These are phyloP conservation scores for Aspidapion aeneum DNA, from an alignment of 2,888 invertebrate genomes.

Conservation along the genomic window DNA sequence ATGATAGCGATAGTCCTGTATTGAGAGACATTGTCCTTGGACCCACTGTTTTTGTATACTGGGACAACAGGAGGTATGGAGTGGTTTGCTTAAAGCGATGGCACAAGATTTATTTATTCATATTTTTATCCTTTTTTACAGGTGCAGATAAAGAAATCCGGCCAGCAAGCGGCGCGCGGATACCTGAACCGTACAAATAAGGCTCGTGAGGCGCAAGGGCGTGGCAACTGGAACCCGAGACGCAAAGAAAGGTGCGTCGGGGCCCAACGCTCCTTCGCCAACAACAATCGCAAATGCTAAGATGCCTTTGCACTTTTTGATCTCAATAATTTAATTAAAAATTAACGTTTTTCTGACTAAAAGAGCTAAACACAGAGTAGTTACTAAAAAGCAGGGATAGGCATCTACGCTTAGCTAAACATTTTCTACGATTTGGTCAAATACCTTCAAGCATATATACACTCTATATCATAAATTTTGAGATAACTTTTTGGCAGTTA, in stretches of 20 bases:
- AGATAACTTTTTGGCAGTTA: too few relatives aligned
- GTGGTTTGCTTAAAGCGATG: too few relatives aligned
- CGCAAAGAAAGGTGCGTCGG: slow-evolving; percentile 50
- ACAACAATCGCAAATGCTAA: slow-evolving; percentile 55
- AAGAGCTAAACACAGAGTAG: neutral
- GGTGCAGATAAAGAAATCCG: slow-evolving; percentile 45
- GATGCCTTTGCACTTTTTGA: slow-evolving; percentile 33
- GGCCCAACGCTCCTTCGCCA: slow-evolving; percentile 49
- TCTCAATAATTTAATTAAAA: slow-evolving; percentile 32
- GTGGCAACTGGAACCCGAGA: slow-evolving; percentile 31
- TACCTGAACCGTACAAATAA: slow-evolving; percentile 51
- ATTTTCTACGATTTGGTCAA: too few relatives aligned
- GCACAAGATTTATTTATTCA: too few relatives aligned
- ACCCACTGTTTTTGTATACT: neutral
- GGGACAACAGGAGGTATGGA: too few relatives aligned
- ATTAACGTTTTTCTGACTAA: neutral
- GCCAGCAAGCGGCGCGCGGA: slow-evolving; percentile 37
- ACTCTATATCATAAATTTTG: too few relatives aligned
- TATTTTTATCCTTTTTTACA: too few relatives aligned
- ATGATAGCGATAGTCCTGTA: neutral
- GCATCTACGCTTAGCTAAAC: neutral
- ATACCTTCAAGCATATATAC: too few relatives aligned
- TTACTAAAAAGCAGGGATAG: neutral
- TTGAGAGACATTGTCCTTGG: neutral
- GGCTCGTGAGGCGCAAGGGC: slow-evolving; percentile 50